These are phyloP conservation scores for Pantala flavescens DNA, from an alignment of 1,140 invertebrate species.

Conservation along the genomic window DNA sequence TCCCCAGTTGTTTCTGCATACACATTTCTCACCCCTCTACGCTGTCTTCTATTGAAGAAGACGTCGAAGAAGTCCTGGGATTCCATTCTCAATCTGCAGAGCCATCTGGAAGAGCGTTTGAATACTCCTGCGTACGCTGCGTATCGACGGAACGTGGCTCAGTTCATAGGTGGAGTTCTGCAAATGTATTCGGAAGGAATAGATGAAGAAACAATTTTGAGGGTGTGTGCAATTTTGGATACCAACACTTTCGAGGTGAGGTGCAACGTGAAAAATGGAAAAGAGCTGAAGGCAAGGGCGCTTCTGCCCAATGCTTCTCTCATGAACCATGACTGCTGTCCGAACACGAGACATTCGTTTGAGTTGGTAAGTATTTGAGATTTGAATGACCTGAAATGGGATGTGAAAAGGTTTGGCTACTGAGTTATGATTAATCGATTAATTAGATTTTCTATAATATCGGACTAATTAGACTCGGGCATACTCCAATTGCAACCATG, in stretches of 20 bases:
- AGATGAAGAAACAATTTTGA: slow-evolving; percentile 47
- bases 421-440: no score
- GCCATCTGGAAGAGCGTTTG: slow-evolving; percentile 20
- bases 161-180: slow-evolving; percentile 46
- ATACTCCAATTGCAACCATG: no score
- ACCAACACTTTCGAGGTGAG: slow-evolving; percentile 45
- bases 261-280: background rate
- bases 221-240: slow-evolving; percentile 52
- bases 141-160: slow-evolving; percentile 46
- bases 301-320: slow-evolving; percentile 60
- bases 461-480: no score
- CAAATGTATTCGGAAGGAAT: slow-evolving; percentile 35
- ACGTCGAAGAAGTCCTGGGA: slow-evolving; percentile 21
- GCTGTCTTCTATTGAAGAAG: slow-evolving; percentile 25
- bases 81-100: slow-evolving; percentile 22
- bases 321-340: slow-evolving; percentile 62
- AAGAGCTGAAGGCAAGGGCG: slow-evolving; percentile 46
- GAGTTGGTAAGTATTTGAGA: slow-evolving; percentile 11
- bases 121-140: slow-evolving; percentile 37
- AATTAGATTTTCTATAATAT: no score
- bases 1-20: slow-evolving; percentile 28
- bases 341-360: slow-evolving; percentile 54
- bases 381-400: no score
- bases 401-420: no score
- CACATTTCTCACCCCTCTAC: slow-evolving; percentile 29